Evolutionary conservation across 2,888 invertebrate species (phyloP).

Genomic region (Xylota segnis): DNA sequence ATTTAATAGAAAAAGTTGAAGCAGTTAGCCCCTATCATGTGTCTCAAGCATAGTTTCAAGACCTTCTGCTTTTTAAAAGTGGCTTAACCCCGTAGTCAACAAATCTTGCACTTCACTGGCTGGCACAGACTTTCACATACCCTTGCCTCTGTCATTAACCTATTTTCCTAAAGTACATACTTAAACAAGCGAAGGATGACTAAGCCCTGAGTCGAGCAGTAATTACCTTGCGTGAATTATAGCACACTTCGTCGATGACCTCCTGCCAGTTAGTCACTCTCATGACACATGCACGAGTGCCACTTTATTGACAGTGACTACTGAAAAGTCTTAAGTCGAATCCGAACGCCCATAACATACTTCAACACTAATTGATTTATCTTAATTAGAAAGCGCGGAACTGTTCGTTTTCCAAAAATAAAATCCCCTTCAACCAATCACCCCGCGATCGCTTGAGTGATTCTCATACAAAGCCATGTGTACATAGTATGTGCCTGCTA

Average conservation of each 20-base stretch:
- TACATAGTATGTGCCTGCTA: slow-evolving; percentile 34
- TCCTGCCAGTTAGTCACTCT: neutral
- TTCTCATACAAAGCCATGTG: slow-evolving; percentile 13
- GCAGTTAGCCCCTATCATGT: no score
- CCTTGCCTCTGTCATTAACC: no score
- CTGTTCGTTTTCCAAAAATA: slow-evolving; percentile 30
- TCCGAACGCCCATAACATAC: neutral
- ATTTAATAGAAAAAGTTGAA: no score
- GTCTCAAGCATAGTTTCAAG: no score
- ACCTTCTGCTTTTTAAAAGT: no score
- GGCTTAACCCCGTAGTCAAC: no score
- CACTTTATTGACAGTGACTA: neutral
- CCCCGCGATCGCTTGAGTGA: slow-evolving; percentile 27
- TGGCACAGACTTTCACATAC: no score
- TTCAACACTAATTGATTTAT: slow-evolving; percentile 46
- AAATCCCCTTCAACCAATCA: slow-evolving; percentile 24
- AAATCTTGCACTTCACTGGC: no score
- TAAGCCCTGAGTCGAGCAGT: no score
- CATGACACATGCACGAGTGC: neutral
- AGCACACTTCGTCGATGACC: neutral
- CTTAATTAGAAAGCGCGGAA: slow-evolving; percentile 42
- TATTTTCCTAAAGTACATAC: no score
- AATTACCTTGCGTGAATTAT: no score
- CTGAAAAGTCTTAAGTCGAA: neutral
- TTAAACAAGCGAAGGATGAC: no score